A percentile compares a stretch with the other conserved stretches of the same genome.
These are phyloP conservation scores for Hestina assimilis DNA, from an alignment of 1,140 invertebrate species.

Conservation along the genomic window DNA sequence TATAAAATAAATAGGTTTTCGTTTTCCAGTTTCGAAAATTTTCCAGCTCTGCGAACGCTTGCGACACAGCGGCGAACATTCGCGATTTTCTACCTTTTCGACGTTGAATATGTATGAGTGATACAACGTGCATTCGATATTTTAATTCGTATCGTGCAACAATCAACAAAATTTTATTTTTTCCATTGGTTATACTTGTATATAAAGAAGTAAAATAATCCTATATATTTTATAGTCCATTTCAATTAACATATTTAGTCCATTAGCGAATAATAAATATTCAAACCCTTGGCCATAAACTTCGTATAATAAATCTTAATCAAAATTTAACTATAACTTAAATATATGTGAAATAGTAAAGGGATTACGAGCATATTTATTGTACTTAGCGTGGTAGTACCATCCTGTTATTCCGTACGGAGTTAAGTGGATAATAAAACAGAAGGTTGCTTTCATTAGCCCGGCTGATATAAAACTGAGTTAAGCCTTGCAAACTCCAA, in stretches of 20 bases:
- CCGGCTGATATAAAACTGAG: conserved; percentile 51
- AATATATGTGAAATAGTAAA: background rate
- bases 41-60: conserved; percentile 14
- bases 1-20: conserved; percentile 36
- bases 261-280: no score
- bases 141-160: background rate
- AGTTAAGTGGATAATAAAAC: conserved; percentile 63
- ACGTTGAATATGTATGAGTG: conserved; percentile 28
- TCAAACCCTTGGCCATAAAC: no score
- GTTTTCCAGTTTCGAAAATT: conserved; percentile 18
- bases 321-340: background rate
- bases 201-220: no score
- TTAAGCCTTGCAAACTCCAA: conserved; percentile 49
- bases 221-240: no score
- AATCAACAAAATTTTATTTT: conserved; percentile 4
- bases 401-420: conserved; percentile 13
- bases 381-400: conserved; percentile 9
- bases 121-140: conserved; percentile 6
- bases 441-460: conserved; percentile 65
- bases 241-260: no score
- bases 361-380: background rate
- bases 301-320: no score
- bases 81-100: conserved; percentile 25
- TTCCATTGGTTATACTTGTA: no score
- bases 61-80: conserved; percentile 13